Conservation (phyloP, 2,797 vertebrate species). For the Scomberomorus guttatus region DNA sequence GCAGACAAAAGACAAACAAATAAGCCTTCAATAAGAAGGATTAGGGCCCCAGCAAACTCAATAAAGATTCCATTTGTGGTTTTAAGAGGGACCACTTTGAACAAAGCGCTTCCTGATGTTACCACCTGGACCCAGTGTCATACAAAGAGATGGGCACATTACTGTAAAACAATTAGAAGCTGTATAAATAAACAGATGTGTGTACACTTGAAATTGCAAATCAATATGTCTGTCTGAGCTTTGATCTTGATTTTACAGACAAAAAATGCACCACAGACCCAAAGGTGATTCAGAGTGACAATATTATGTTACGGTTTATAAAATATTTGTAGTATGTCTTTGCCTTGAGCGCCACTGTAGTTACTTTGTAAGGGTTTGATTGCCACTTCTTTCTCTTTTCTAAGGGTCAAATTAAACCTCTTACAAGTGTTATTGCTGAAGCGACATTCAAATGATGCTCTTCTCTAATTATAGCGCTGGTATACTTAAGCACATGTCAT, state of each 20-base stretch:
- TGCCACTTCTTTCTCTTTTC: neutral
- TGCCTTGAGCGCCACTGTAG: neutral
- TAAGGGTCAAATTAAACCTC: slow-evolving; percentile 6
- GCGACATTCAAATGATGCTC: slow-evolving; percentile 22
- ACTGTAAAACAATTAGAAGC: slow-evolving; percentile 68
- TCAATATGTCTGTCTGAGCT: slow-evolving; percentile 64
- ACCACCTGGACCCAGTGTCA: slow-evolving; percentile 68
- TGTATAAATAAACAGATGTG: slow-evolving; percentile 53
- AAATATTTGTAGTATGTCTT: slow-evolving; percentile 10
- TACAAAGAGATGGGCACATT: slow-evolving; percentile 66
- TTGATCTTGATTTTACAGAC: slow-evolving; percentile 25
- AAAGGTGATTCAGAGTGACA: slow-evolving; percentile 4
- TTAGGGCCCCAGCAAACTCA: slow-evolving; percentile 76
- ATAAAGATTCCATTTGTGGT: slow-evolving; percentile 83
- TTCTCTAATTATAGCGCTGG: slow-evolving; percentile 15
- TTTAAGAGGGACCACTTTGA: slow-evolving; percentile 76
- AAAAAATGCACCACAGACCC: slow-evolving; percentile 14
- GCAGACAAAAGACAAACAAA: slow-evolving; percentile 82
- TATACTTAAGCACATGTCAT: slow-evolving; percentile 3
- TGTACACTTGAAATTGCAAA: slow-evolving; percentile 37
- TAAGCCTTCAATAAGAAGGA: slow-evolving; percentile 79
- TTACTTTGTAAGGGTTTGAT: neutral
- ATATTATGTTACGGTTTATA: slow-evolving; percentile 3
- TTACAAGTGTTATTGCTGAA: slow-evolving; percentile 7
- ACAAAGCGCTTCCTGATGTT: slow-evolving; percentile 65